Conservation (phyloP, 1,140 invertebrate genomes). For the Sitodiplosis mosellana region DNA sequence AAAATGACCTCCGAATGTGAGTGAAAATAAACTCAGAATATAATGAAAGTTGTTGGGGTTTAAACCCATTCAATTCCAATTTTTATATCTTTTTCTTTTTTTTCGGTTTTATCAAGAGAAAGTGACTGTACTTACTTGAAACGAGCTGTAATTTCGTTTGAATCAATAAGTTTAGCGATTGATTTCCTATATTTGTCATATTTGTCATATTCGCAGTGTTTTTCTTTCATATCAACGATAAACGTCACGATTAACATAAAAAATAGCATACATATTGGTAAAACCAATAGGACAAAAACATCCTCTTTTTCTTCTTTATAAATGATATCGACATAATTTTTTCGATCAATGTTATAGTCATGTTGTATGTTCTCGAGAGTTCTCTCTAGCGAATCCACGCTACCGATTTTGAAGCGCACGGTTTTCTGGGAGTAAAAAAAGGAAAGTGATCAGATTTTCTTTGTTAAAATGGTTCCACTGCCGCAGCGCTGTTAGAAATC, state of each 20-base stretch:
- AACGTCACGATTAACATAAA: too few relatives aligned
- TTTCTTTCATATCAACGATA: conserved; percentile 57
- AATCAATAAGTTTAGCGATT: conserved; percentile 92
- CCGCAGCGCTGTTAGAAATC: not conserved
- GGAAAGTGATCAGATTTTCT: too few relatives aligned
- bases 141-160: conserved; percentile 84
- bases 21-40: too few relatives aligned
- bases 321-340: conserved; percentile 84
- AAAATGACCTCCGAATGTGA: too few relatives aligned
- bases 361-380: conserved; percentile 94
- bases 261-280: too few relatives aligned
- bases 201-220: conserved; percentile 65
- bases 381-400: conserved; percentile 94
- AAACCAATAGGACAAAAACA: conserved; percentile 47
- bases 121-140: conserved; percentile 71
- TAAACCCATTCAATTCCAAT: too few relatives aligned
- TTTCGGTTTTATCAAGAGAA: too few relatives aligned
- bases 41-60: too few relatives aligned
- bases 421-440: conserved; percentile 39
- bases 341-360: conserved; percentile 78
- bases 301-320: conserved; percentile 82
- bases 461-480: too few relatives aligned
- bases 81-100: too few relatives aligned
- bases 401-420: conserved; percentile 96
- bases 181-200: conserved; percentile 95